phyloP scores from a whole-genome alignment of 2,113 vertebrate species.

The Athene cunicularia region DNA sequence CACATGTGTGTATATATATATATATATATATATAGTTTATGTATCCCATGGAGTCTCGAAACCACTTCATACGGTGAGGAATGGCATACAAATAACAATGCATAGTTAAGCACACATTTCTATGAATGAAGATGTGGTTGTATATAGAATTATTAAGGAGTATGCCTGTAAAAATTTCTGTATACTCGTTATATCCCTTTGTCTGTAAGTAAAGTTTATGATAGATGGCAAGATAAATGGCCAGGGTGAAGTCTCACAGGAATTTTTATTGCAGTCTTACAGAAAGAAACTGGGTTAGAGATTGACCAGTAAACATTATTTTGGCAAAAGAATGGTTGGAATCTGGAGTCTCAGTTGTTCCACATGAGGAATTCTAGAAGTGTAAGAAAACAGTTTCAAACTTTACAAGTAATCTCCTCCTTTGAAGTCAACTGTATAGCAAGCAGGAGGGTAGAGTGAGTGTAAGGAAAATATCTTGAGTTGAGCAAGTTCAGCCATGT shows the following conservation, averaged over 20 bases:
- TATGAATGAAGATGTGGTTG: neutral
- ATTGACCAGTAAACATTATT: conserved; percentile 11
- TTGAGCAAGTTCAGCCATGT: neutral
- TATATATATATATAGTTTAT: no score
- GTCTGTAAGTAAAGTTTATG: neutral
- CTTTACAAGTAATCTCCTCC: neutral
- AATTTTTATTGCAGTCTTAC: neutral
- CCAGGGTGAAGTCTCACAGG: neutral
- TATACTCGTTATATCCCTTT: neutral
- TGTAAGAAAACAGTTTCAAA: neutral
- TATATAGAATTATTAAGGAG: neutral
- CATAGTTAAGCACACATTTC: neutral
- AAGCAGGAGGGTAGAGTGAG: neutral
- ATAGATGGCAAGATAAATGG: neutral
- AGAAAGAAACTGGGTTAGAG: neutral
- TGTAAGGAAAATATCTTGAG: neutral
- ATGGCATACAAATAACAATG: neutral
- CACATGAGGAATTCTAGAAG: neutral
- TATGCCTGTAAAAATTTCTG: neutral
- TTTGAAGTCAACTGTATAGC: neutral
- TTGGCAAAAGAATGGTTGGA: conserved; percentile 16
- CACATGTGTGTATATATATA: fast-evolving
- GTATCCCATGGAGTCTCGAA: neutral
- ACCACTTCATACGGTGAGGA: neutral
- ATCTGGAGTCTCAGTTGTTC: conserved; percentile 20